Base-by-base conservation (phyloP, 30 jellyfish, hydroid and myxozoan species). In the Sanderia malayensis region DNA sequence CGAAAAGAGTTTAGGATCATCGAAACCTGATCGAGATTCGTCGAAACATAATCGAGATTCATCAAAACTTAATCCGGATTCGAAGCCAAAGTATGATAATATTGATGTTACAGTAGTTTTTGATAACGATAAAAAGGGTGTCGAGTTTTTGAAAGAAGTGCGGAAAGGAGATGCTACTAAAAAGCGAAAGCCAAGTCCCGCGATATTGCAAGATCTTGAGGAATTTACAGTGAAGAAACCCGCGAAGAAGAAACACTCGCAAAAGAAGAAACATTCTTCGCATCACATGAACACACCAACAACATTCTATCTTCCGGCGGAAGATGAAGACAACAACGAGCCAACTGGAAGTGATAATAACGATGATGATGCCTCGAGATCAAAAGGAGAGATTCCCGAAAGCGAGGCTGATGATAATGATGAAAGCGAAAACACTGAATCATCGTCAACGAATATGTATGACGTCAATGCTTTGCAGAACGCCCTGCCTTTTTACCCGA, bases 21-120 rank as follows among this genome's bases (percentile, higher is more conserved):
- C 55, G 55, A 41, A 41, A 41, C 11, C 8, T 6, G 15, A 15
- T 41, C 55, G 11, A 41, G 64, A 19, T 19, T 8, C 64, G 18
- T 4, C 64, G 4, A 49, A 15, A 2, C 27, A 18, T 49, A 49
- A 49, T 49, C 64, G 25, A 2, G 64, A 4, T 49, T 15, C 64
- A 49, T 49, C 64, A 9, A 18, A 4, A 24, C 64, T 11, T 49
- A 49, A 49, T 49, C 64, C 64, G 18, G 64, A 49, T 49, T 49
- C 64, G 64, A 11, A 24, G 21, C 68, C 77, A 7, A 69, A 31
- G 17, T 82, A 82, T 52, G 79, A 62, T 44, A 64, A 67, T 34
- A 71, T 82, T 29, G 94, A 82, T 34, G 94, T 82, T 58, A 83
- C 88, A 3, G 88, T 83, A 55, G 72, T 83, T 67, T 71, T 83